Conservation (phyloP, 2,888 invertebrate genomes). For the Ditula angustiorana region DNA sequence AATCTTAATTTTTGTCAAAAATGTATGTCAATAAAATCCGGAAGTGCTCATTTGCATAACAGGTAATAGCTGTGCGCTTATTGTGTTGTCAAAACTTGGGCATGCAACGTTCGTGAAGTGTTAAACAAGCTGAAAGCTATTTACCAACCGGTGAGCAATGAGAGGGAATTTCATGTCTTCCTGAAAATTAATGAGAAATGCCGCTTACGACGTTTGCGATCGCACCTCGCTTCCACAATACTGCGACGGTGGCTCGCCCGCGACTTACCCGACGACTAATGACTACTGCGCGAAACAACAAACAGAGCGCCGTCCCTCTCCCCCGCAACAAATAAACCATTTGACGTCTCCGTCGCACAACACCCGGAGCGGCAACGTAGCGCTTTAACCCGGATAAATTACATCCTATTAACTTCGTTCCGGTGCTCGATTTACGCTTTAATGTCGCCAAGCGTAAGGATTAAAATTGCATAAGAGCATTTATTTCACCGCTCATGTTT, state of each 20-base stretch:
- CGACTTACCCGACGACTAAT: conserved; percentile 70
- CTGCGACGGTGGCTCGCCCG: conserved; percentile 71
- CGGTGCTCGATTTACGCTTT: conserved; percentile 82
- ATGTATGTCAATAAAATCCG: not conserved
- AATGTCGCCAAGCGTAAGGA: conserved; percentile 76
- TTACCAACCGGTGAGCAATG: conserved; percentile 70
- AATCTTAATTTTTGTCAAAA: not conserved
- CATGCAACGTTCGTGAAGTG: conserved; percentile 51
- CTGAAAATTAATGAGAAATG: conserved; percentile 82
- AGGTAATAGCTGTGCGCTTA: conserved; percentile 2
- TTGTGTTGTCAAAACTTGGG: conserved; percentile 47
- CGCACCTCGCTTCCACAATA: conserved; percentile 75
- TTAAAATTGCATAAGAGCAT: conserved; percentile 77
- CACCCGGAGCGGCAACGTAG: conserved; percentile 80
- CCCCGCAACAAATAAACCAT: conserved; percentile 44
- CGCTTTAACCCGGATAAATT: conserved; percentile 82
- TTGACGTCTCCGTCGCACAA: conserved; percentile 66
- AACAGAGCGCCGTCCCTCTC: conserved; percentile 71
- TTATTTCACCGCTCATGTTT: conserved; percentile 67
- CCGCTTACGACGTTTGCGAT: conserved; percentile 77
- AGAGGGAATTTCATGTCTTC: conserved; percentile 76
- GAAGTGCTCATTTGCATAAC: not conserved
- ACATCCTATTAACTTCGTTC: conserved; percentile 83
- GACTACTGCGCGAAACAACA: conserved; percentile 69
- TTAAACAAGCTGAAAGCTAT: conserved; percentile 70